phyloP scores from a whole-genome alignment of 2,113 vertebrate species.

The Emydocephalus ijimae region DNA sequence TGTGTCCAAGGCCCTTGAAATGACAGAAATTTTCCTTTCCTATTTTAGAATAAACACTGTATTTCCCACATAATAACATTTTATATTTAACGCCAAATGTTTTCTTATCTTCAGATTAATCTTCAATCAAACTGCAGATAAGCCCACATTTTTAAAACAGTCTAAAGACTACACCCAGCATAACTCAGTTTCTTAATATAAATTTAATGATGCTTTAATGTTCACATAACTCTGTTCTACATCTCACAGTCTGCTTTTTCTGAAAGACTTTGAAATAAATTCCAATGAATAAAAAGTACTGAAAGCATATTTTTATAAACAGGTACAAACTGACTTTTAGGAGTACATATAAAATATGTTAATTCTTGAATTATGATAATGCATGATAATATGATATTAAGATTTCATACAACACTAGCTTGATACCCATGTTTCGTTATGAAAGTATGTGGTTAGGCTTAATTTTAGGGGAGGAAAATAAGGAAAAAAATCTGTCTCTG shows the following conservation, averaged over 20 bases:
- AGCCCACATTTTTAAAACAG: not conserved
- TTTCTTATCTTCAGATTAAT: not conserved
- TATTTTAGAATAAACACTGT: constrained; percentile 22
- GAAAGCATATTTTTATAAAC: not conserved
- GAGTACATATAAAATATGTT: not conserved
- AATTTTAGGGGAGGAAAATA: too few species aligned
- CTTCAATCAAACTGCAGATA: constrained; percentile 7
- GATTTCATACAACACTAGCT: not conserved
- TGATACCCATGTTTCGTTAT: too few species aligned
- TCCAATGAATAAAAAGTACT: not conserved
- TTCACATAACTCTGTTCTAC: not conserved
- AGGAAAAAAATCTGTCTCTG: too few species aligned
- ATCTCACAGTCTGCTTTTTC: not conserved
- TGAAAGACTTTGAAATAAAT: not conserved
- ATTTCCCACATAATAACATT: not conserved
- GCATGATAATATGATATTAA: not conserved
- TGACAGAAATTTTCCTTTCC: not conserved
- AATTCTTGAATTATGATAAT: not conserved
- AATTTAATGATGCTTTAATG: not conserved
- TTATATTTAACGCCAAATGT: not conserved
- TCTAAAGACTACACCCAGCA: not conserved
- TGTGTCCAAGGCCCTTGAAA: not conserved
- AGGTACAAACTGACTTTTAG: not conserved
- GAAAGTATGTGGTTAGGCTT: too few species aligned
- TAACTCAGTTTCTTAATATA: constrained; percentile 8